Percentiles rank a stretch among this genome's conserved stretches.
These are phyloP conservation scores for Baryphthengus martii DNA, from an alignment of 2,113 vertebrate genomes.

Conservation along the genomic window DNA sequence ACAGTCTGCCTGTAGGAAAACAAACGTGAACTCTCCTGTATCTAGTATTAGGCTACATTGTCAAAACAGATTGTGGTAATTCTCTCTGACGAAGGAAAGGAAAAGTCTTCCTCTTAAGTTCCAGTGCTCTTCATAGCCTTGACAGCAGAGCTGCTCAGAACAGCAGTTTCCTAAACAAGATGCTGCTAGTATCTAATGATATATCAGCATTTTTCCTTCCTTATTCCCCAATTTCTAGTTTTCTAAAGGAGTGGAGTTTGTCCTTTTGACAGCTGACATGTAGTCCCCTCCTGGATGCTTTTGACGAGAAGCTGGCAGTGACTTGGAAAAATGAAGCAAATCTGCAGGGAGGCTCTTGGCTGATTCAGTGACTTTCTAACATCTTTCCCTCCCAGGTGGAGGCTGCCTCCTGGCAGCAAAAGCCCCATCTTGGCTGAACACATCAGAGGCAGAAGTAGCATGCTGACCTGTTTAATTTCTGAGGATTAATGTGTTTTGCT, in stretches of 20 bases:
- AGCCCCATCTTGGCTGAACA: not conserved
- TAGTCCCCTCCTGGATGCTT: too few species aligned
- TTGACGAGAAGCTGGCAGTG: not conserved
- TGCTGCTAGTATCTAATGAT: not conserved
- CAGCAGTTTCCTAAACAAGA: not conserved
- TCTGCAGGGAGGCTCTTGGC: not conserved
- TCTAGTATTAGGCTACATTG: not conserved
- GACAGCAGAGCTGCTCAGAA: not conserved
- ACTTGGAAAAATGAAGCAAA: not conserved
- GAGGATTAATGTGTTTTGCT: not conserved
- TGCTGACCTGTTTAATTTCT: not conserved
- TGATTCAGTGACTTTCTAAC: not conserved
- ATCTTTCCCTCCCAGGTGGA: not conserved
- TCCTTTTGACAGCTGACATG: not conserved
- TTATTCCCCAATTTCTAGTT: not conserved
- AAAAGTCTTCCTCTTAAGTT: not conserved
- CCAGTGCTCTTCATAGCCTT: accelerated
- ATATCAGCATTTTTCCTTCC: not conserved
- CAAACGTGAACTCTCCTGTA: not conserved
- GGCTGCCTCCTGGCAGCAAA: not conserved
- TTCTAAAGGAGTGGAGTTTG: not conserved
- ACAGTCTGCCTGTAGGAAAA: not conserved
- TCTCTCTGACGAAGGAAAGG: not conserved
- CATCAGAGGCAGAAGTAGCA: not conserved
- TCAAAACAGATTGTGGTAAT: not conserved